Evolutionary conservation across 35 echinoderm and acorn worm species (phyloP).

Genomic region (Ophioderma brevispina): DNA sequence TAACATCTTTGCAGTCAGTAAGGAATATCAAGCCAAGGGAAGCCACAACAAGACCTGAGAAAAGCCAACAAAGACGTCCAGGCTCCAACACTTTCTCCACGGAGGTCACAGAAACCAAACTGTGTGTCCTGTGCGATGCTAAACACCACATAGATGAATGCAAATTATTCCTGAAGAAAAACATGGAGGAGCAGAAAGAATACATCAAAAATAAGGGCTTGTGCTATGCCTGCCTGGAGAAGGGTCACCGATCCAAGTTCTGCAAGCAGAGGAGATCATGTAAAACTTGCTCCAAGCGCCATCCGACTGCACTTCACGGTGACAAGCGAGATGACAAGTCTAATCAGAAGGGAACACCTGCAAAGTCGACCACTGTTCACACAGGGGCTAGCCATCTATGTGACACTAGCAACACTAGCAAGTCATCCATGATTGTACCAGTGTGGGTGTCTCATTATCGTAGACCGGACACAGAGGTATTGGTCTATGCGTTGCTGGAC

Average conservation of each 20-base stretch:
- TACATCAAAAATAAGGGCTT: conserved; percentile 26
- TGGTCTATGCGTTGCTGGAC: conserved; percentile 72
- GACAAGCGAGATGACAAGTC: neutral
- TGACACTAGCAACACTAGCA: conserved; percentile 12
- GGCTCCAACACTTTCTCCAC: neutral
- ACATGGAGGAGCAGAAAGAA: conserved; percentile 33
- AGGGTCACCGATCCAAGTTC: conserved; percentile 48
- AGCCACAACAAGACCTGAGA: neutral
- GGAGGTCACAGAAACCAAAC: neutral
- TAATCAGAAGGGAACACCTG: neutral
- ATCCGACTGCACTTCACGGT: conserved; percentile 66
- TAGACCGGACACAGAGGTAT: conserved; percentile 30
- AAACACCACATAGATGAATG: conserved; percentile 49
- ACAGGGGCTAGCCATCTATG: conserved; percentile 17
- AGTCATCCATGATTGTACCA: conserved; percentile 64
- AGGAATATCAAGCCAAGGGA: neutral
- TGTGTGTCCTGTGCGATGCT: conserved; percentile 32
- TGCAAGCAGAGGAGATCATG: conserved; percentile 51
- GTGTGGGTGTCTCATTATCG: conserved; percentile 48
- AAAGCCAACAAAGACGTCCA: neutral
- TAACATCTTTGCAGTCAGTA: too few species aligned
- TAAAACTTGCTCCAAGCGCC: conserved; percentile 9
- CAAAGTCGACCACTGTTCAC: neutral
- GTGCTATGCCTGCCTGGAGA: conserved; percentile 67
- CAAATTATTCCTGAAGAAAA: conserved; percentile 14